phyloP scores from a whole-genome alignment of 1,140 invertebrate genomes.

The Magallana gigas region DNA sequence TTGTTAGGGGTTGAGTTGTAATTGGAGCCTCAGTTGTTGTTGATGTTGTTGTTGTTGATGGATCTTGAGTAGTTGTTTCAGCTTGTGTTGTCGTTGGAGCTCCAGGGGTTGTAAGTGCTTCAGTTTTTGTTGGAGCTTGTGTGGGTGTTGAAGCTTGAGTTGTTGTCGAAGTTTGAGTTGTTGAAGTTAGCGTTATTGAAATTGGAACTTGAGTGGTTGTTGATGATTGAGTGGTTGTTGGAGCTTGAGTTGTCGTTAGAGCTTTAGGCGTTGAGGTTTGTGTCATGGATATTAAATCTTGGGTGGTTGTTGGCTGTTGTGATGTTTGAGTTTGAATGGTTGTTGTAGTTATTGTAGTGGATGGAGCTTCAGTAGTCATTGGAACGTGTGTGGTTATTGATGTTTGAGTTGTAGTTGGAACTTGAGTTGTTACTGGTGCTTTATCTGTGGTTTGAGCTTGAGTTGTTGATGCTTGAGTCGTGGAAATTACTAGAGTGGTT shows the following conservation, averaged over 20 bases:
- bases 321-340: neutral
- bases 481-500: neutral
- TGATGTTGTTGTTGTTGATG: neutral
- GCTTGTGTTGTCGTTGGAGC: neutral
- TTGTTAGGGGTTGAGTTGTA: neutral
- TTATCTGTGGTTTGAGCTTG: neutral
- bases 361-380: neutral
- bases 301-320: neutral
- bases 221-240: conserved; percentile 3
- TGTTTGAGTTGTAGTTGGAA: neutral
- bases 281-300: neutral
- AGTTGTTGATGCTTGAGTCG: neutral
- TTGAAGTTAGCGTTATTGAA: neutral
- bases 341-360: neutral
- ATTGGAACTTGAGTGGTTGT: neutral
- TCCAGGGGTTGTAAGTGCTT: neutral
- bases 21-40: neutral
- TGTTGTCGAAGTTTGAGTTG: neutral
- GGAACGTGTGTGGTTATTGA: neutral
- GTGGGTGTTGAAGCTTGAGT: conserved; percentile 12
- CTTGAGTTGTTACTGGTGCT: neutral
- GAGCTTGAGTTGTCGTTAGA: neutral
- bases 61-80: neutral
- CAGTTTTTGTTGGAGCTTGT: neutral
- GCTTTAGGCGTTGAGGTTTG: neutral